Conservation (phyloP, 2,888 invertebrate species). For the Nephrotoma appendiculata region DNA sequence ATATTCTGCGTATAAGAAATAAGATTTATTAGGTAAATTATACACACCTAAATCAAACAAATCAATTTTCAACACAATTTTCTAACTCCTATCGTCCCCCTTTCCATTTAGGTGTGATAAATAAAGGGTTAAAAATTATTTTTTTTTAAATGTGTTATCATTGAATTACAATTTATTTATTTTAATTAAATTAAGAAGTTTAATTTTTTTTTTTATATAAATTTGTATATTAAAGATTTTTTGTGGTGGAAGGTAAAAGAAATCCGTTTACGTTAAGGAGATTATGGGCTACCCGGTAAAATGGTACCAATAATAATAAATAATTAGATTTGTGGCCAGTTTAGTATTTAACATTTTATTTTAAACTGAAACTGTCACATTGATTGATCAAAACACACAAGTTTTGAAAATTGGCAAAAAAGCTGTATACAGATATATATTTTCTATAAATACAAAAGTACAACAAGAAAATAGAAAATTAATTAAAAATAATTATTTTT, state of each 20-base stretch:
- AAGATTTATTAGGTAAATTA: neutral
- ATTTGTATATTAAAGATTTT: neutral
- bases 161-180: neutral
- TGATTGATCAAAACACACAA: neutral
- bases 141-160: neutral
- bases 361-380: neutral
- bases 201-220: neutral
- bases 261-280: neutral
- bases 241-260: neutral
- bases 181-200: neutral
- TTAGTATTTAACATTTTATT: neutral
- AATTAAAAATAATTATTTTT: neutral
- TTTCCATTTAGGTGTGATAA: neutral
- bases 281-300: neutral
- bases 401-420: neutral
- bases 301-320: neutral
- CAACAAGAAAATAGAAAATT: neutral
- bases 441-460: neutral
- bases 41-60: neutral
- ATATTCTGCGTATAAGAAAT: neutral
- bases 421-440: neutral
- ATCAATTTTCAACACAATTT: neutral
- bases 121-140: neutral
- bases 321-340: neutral
- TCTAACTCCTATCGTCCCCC: neutral